A percentile compares a stretch with the other conserved stretches of the same genome.
These are phyloP conservation scores for Standfussiana lucernea DNA, from an alignment of 2,888 invertebrate species.

Conservation along the genomic window DNA sequence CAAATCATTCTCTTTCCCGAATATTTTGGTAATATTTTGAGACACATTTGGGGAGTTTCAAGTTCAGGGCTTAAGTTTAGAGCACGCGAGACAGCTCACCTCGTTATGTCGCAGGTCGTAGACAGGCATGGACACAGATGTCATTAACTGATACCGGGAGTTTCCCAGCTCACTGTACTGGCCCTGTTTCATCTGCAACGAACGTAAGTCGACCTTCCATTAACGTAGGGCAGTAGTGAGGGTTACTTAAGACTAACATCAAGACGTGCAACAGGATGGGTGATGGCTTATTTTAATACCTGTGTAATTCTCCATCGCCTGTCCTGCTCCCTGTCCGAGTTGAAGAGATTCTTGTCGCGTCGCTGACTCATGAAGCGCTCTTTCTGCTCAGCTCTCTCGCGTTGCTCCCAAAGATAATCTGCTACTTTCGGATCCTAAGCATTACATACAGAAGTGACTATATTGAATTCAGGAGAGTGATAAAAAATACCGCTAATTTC, in stretches of 20 bases:
- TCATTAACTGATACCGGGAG: slow-evolving; percentile 95
- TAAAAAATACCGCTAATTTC: not conserved
- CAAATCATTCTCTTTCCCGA: slow-evolving; percentile 64
- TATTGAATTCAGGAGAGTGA: not conserved
- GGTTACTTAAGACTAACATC: slow-evolving; percentile 42
- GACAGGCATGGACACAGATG: slow-evolving; percentile 98
- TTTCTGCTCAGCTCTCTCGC: slow-evolving; percentile 95
- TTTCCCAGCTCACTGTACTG: slow-evolving; percentile 91
- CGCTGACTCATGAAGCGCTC: slow-evolving; percentile 93
- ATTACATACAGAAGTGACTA: not conserved
- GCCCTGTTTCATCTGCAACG: slow-evolving; percentile 90
- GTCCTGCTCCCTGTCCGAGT: slow-evolving; percentile 92
- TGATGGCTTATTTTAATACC: slow-evolving; percentile 67
- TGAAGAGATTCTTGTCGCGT: slow-evolving; percentile 90
- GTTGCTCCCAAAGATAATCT: slow-evolving; percentile 96
- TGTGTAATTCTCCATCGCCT: slow-evolving; percentile 90
- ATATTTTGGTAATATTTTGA: slow-evolving; percentile 51
- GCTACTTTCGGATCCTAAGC: slow-evolving; percentile 96
- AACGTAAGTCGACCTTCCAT: slow-evolving; percentile 34
- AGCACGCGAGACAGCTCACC: slow-evolving; percentile 89
- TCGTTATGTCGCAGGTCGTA: slow-evolving; percentile 96
- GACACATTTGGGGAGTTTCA: slow-evolving; percentile 66
- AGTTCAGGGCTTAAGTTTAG: slow-evolving; percentile 52
- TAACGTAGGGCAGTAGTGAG: slow-evolving; percentile 33
- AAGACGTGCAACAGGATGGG: not conserved